Conservation (phyloP, 2,888 invertebrate species). For the Platycnemis pennipes region DNA sequence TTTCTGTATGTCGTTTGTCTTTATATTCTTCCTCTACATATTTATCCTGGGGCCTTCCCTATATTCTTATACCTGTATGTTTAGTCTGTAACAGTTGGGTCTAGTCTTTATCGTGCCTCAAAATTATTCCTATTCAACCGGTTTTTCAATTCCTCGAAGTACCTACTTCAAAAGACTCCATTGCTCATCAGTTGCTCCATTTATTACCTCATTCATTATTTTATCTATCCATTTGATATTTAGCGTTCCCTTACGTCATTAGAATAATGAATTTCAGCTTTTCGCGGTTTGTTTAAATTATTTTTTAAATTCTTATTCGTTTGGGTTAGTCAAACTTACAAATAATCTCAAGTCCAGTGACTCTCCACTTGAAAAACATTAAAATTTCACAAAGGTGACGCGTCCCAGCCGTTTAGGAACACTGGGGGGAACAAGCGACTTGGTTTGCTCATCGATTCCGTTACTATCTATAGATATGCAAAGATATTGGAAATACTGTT, state of each 20-base stretch:
- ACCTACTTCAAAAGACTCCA: no score
- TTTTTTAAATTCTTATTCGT: not conserved
- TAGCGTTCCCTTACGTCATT: not conserved
- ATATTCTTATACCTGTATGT: no score
- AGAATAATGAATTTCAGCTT: not conserved
- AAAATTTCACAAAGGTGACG: no score
- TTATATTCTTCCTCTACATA: no score
- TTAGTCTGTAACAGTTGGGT: not conserved
- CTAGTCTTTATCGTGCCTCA: not conserved
- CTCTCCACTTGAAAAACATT: no score
- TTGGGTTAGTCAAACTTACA: not conserved
- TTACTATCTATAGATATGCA: no score
- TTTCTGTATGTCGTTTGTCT: no score
- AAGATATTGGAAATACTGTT: no score
- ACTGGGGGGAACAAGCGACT: no score
- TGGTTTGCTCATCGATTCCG: no score
- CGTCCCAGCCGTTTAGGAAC: no score
- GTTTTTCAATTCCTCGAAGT: not conserved
- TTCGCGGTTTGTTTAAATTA: not conserved
- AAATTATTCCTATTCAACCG: not conserved
- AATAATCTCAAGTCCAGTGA: not conserved
- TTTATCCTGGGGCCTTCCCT: not conserved
- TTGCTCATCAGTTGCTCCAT: not conserved
- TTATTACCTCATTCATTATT: not conserved
- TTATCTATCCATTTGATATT: not conserved